Evolutionary conservation across 2,113 vertebrate genomes (phyloP), one percentile per base, ranked within the genome.

Genomic region (Carassius carassius): DNA sequence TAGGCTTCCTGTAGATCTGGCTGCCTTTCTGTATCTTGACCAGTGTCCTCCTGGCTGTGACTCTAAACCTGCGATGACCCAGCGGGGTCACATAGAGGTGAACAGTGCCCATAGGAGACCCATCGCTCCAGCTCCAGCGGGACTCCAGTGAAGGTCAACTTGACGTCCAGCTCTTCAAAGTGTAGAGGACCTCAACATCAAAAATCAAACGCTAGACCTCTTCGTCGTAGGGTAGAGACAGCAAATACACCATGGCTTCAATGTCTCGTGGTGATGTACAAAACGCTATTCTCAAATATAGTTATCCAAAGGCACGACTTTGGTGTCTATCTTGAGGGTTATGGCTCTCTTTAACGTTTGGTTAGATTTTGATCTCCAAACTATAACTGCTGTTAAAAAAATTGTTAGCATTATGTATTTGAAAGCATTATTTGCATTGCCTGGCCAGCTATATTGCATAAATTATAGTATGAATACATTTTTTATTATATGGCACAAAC

Each of bases 1-100:
- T 92, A 4, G 97, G 96, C 1, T 98, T 99, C 49, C 93, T 99
- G 95, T 99, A 99, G 94, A 99, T 98, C 83, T 99, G 98, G 98
- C 94, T 99, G 83, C 98, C 98, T 35, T 99, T 97, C 88, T 67
- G 97, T 13, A 94, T 98, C 84, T 88, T 99, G 69, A 72, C 93
- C 90, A 95, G 96, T 47, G 54, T 96, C 89, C 92, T 97, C 60
- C 84, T 97, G 5, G 95, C 95, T 0, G 32, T 96, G 76, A 92
- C 93, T 79, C 88, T 99, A 10, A 96, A 97, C 86, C 90, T 99
- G 84, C 95, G 96, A 91, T 99, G 97, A 98, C 89, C 87, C 58
- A 84, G 54, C 62, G 14, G 73, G 47, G 49, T 12, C 47, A 17
- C 23, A 25, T 58, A 88, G 78, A 44, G 63, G 19, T 5, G 85